Evolutionary conservation across 2,888 invertebrate genomes (phyloP).

Genomic region (Platypus cylindrus): DNA sequence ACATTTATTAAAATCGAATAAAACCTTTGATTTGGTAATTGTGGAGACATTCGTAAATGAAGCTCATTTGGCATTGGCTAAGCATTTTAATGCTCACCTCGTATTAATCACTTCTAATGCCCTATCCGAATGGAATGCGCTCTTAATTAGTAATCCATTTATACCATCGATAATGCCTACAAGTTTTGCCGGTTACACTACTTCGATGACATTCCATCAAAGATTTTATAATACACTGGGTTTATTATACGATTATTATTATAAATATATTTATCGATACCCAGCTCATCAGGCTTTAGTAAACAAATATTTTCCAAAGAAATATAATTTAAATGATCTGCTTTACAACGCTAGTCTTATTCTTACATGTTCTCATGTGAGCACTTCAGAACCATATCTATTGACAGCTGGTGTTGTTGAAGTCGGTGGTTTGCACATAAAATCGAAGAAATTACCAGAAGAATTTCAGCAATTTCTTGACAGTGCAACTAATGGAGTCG

Average conservation of each 20-base stretch:
- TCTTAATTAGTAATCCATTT: constrained; percentile 35
- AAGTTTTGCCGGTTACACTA: constrained; percentile 31
- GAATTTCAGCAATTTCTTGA: constrained; percentile 30
- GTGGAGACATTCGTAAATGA: constrained; percentile 39
- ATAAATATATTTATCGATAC: constrained; percentile 17
- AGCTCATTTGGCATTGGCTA: constrained; percentile 31
- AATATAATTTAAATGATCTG: constrained; percentile 21
- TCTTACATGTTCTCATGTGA: constrained; percentile 35
- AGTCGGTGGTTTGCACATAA: constrained; percentile 42
- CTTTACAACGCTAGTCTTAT: constrained; percentile 24
- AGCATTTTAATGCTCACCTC: constrained; percentile 26
- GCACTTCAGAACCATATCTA: constrained; percentile 36
- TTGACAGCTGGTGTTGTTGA: constrained; percentile 42
- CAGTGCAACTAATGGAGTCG: constrained; percentile 28
- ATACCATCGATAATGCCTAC: constrained; percentile 39
- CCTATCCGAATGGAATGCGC: constrained; percentile 34
- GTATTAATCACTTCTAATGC: constrained; percentile 32
- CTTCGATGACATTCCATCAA: constrained; percentile 39
- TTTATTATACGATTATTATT: constrained; percentile 23
- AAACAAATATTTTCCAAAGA: constrained; percentile 24
- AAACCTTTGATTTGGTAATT: constrained; percentile 29
- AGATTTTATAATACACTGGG: constrained; percentile 39
- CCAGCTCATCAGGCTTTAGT: constrained; percentile 23
- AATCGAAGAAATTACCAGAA: constrained; percentile 17
- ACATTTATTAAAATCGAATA: constrained; percentile 27